Percentiles rank a stretch among this genome's conserved stretches.
Conservation (phyloP, 2,888 invertebrate species). For the Anaspis maculata region DNA sequence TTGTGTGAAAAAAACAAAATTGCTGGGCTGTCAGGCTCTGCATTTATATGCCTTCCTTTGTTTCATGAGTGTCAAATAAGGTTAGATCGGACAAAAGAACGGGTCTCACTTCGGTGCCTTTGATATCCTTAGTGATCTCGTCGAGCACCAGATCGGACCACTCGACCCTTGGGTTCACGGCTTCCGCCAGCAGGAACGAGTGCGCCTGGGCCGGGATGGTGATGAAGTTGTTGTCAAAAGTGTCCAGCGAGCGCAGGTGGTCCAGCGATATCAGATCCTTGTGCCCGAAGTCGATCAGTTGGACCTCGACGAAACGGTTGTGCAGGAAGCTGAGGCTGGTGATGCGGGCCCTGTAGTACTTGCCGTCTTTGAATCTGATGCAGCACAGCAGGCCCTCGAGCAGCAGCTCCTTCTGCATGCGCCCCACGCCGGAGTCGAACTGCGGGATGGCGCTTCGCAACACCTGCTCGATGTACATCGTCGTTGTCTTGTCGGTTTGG, state of each 20-base stretch:
- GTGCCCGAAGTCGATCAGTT: slow-evolving; percentile 62
- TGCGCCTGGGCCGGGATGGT: slow-evolving; percentile 50
- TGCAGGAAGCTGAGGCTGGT: slow-evolving; percentile 43
- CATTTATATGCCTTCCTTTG: too few relatives aligned
- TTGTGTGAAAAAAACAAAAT: too few relatives aligned
- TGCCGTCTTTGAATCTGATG: slow-evolving; percentile 58
- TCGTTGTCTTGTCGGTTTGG: slow-evolving; percentile 53
- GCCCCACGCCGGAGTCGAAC: slow-evolving; percentile 43
- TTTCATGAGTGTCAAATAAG: too few relatives aligned
- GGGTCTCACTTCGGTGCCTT: slow-evolving; percentile 39
- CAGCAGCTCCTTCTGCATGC: slow-evolving; percentile 31
- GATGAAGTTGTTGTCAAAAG: slow-evolving; percentile 42
- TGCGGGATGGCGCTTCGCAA: slow-evolving; percentile 42
- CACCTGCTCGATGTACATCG: slow-evolving; percentile 50
- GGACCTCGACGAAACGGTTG: slow-evolving; percentile 53
- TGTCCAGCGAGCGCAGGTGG: slow-evolving; percentile 51
- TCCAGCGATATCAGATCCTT: slow-evolving; percentile 51
- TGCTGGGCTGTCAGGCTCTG: too few relatives aligned
- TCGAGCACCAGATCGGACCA: slow-evolving; percentile 45
- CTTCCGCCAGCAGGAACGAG: slow-evolving; percentile 52
- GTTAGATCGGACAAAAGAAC: too few relatives aligned
- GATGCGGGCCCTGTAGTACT: slow-evolving; percentile 58
- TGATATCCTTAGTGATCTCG: slow-evolving; percentile 36
- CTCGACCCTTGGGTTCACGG: slow-evolving; percentile 40
- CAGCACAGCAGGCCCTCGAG: slow-evolving; percentile 51